Conservation (phyloP, 2,113 vertebrate species). For the Catharus bicknelli region DNA sequence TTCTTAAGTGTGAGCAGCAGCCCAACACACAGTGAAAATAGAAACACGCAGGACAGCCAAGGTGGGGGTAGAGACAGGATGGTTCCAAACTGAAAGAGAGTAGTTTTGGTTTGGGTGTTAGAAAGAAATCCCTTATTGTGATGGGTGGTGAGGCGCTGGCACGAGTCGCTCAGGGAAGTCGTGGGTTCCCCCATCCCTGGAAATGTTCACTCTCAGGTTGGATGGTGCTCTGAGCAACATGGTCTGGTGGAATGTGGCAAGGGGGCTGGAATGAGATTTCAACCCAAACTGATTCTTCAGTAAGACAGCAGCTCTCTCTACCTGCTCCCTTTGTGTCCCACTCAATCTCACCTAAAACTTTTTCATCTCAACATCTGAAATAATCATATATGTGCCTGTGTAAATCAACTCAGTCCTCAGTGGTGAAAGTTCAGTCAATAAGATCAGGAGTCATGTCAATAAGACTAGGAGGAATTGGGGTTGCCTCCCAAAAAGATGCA, state of each 20-base stretch:
- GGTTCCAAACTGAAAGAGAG: not conserved
- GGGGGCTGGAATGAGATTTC: not conserved
- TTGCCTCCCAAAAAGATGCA: not conserved
- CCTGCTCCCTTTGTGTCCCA: not conserved
- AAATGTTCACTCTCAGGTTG: not conserved
- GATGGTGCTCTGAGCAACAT: not conserved
- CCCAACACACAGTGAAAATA: not conserved
- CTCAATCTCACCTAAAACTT: not conserved
- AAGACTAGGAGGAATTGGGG: not conserved
- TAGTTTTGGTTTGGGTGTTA: not conserved
- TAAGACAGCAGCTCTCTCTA: not conserved
- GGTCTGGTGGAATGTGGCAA: not conserved
- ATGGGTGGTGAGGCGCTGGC: not conserved
- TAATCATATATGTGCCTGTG: not conserved
- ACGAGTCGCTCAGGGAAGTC: rapidly evolving
- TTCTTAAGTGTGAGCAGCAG: not conserved
- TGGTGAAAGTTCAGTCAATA: not conserved
- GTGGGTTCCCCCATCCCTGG: too few relatives aligned
- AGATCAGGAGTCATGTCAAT: not conserved
- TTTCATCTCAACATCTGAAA: not conserved
- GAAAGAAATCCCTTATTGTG: not conserved
- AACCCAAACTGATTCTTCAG: rapidly evolving
- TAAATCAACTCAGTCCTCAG: rapidly evolving
- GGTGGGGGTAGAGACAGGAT: not conserved
- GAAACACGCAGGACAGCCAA: not conserved